Conservation (phyloP, 2,113 vertebrate species). For the Bujurquina vittata region DNA sequence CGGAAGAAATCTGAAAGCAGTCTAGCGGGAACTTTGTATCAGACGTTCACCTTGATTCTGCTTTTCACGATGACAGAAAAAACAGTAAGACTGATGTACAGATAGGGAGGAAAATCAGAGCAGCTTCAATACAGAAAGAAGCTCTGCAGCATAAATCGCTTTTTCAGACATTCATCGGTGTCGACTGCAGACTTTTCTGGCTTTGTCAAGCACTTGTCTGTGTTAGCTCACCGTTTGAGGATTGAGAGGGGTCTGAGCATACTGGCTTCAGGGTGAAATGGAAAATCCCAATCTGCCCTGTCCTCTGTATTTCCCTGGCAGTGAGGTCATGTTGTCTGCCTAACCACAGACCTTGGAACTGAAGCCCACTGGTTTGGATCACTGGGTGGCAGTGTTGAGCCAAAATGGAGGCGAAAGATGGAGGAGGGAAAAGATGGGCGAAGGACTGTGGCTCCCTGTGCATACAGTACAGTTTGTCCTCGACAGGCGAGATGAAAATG, state of each 20-base stretch:
- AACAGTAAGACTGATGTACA: neutral
- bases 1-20: neutral
- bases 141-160: neutral
- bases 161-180: constrained; percentile 18
- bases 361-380: constrained; percentile 16
- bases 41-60: neutral
- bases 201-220: constrained; percentile 37
- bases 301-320: constrained; percentile 64
- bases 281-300: constrained; percentile 71
- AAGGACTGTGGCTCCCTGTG: neutral
- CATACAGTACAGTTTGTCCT: constrained; percentile 21
- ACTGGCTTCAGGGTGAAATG: constrained; percentile 60
- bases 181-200: constrained; percentile 25
- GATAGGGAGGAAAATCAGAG: neutral
- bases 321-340: constrained; percentile 72
- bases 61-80: neutral
- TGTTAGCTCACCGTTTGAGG: constrained; percentile 46
- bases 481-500: neutral
- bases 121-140: neutral
- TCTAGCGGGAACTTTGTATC: neutral
- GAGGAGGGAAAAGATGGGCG: neutral
- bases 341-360: constrained; percentile 52
- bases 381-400: constrained; percentile 83
- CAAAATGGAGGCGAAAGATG: constrained; percentile 36
- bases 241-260: constrained; percentile 32